These are phyloP conservation scores for Bimastos eiseni DNA, from an alignment of 2,888 invertebrate species.

Conservation along the genomic window DNA sequence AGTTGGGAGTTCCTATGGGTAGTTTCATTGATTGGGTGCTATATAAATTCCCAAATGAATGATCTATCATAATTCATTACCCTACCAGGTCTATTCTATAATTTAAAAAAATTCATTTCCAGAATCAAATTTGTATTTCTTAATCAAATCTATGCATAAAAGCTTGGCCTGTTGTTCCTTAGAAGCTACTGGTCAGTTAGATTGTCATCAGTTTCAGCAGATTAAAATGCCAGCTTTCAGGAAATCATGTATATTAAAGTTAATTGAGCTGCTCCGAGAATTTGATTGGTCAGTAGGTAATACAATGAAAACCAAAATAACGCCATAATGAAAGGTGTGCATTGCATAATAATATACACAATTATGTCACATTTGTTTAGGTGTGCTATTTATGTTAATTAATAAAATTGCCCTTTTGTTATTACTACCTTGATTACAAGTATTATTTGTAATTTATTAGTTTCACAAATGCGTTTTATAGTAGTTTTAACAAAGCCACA, in stretches of 20 bases:
- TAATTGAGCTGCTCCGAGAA: neutral
- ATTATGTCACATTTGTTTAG: no score
- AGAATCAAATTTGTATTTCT: no score
- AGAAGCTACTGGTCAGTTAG: no score
- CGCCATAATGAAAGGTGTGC: neutral
- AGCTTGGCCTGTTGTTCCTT: no score
- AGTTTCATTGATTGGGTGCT: no score
- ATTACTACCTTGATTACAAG: conserved; percentile 5
- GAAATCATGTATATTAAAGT: neutral
- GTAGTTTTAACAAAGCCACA: neutral
- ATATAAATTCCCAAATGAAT: no score
- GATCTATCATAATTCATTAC: no score
- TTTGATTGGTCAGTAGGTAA: neutral
- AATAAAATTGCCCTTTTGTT: conserved; percentile 13
- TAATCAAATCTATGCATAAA: no score
- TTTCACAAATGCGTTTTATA: neutral
- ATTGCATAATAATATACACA: no score
- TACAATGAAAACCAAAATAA: neutral
- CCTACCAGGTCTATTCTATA: no score
- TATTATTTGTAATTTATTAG: neutral
- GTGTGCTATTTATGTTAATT: neutral
- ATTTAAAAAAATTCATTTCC: no score
- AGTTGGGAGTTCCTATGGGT: no score
- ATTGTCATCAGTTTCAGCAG: neutral
- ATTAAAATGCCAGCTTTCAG: neutral